phyloP scores from a whole-genome alignment of 2,113 vertebrate species.

The Notothenia rossii region DNA sequence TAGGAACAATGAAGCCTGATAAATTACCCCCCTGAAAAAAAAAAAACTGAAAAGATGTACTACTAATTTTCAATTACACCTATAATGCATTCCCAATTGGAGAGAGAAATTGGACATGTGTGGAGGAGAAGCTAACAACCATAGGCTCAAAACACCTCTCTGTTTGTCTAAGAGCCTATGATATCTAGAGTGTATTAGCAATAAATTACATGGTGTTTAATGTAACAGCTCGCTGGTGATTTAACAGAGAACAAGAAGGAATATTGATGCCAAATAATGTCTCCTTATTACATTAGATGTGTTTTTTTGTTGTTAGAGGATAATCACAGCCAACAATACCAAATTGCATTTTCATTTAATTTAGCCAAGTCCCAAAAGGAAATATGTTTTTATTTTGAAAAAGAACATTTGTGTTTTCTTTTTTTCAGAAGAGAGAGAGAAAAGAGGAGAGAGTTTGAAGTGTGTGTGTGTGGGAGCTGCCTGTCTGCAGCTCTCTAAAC shows the following conservation, averaged over 20 bases:
- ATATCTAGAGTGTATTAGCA: conserved; percentile 65
- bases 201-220: conserved; percentile 70
- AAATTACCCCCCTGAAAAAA: conserved; percentile 92
- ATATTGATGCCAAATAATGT: conserved; percentile 55
- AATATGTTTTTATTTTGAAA: conserved; percentile 57
- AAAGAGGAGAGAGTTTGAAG: conserved; percentile 22
- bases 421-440: conserved; percentile 22
- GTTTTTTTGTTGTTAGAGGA: conserved; percentile 49
- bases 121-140: conserved; percentile 84
- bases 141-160: conserved; percentile 68
- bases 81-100: conserved; percentile 97
- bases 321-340: conserved; percentile 50
- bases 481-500: conserved; percentile 65
- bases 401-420: conserved; percentile 38
- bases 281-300: conserved; percentile 49
- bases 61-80: conserved; percentile 99
- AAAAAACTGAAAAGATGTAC: conserved; percentile 93
- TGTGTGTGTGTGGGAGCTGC: conserved; percentile 32
- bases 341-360: conserved; percentile 66
- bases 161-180: conserved; percentile 63
- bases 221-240: conserved; percentile 49
- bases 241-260: conserved; percentile 33
- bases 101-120: conserved; percentile 93
- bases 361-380: conserved; percentile 50
- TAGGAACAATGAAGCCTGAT: conserved; percentile 97